These are phyloP conservation scores for Strix occidentalis DNA, from an alignment of 2,797 vertebrate species.

Conservation along the genomic window DNA sequence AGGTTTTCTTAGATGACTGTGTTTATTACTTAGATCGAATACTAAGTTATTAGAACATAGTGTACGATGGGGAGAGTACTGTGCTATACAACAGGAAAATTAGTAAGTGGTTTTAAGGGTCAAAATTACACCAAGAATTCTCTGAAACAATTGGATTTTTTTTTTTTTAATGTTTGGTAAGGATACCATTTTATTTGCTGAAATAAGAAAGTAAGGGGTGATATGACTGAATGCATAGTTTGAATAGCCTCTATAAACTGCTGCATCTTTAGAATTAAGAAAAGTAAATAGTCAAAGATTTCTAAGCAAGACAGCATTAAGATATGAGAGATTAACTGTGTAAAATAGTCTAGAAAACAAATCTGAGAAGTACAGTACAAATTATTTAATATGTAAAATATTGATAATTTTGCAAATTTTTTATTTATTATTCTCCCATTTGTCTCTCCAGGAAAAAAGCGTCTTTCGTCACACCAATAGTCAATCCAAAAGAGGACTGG, in stretches of 20 bases:
- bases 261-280: neutral
- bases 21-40: neutral
- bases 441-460: neutral
- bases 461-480: neutral
- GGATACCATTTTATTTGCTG: neutral
- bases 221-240: neutral
- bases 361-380: neutral
- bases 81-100: neutral
- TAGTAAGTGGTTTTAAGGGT: neutral
- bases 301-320: neutral
- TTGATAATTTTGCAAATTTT: neutral
- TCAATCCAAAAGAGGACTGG: neutral
- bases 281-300: neutral
- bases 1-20: neutral
- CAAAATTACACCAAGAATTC: neutral
- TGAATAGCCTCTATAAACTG: neutral
- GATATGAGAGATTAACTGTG: neutral
- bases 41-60: neutral
- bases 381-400: neutral
- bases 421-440: neutral
- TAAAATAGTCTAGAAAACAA: neutral
- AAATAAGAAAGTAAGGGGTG: neutral
- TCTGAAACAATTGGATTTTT: neutral
- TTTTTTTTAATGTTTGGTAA: neutral
- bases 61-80: neutral